These are phyloP conservation scores for Boulengeromyrus knoepffleri DNA, from an alignment of 2,113 vertebrate genomes.

Conservation along the genomic window DNA sequence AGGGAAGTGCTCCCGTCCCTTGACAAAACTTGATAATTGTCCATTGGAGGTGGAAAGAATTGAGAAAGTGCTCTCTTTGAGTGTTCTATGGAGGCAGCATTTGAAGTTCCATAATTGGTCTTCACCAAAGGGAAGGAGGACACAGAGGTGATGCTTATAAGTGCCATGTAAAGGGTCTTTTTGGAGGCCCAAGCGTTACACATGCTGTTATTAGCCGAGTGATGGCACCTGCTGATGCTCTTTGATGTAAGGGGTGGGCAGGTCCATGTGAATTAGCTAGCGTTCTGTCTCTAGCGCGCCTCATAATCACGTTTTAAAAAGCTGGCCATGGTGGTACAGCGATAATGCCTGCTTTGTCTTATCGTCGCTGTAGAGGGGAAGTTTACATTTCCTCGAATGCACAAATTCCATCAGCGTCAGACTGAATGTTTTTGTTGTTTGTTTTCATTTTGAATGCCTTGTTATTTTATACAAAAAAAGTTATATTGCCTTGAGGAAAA, in stretches of 20 bases:
- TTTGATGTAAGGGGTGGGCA: background rate
- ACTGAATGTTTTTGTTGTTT: background rate
- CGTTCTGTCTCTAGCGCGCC: background rate
- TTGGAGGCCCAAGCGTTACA: background rate
- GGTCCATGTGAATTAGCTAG: constrained; percentile 20
- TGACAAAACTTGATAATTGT: background rate
- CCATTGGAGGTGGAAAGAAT: background rate
- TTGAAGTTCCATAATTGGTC: background rate
- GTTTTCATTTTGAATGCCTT: background rate
- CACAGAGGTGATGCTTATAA: background rate
- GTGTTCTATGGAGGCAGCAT: background rate
- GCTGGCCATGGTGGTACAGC: background rate
- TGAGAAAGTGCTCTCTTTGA: background rate
- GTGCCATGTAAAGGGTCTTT: background rate
- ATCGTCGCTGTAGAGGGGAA: background rate
- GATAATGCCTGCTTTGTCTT: background rate
- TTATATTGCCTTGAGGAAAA: background rate
- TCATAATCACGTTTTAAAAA: background rate
- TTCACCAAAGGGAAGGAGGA: background rate
- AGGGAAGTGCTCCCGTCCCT: background rate
- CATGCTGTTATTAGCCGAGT: background rate
- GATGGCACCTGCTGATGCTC: background rate
- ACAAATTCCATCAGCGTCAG: background rate
- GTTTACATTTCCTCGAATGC: background rate
- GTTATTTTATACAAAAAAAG: background rate